phyloP scores from a whole-genome alignment of 2,113 vertebrate genomes.

The Ahaetulla prasina region DNA sequence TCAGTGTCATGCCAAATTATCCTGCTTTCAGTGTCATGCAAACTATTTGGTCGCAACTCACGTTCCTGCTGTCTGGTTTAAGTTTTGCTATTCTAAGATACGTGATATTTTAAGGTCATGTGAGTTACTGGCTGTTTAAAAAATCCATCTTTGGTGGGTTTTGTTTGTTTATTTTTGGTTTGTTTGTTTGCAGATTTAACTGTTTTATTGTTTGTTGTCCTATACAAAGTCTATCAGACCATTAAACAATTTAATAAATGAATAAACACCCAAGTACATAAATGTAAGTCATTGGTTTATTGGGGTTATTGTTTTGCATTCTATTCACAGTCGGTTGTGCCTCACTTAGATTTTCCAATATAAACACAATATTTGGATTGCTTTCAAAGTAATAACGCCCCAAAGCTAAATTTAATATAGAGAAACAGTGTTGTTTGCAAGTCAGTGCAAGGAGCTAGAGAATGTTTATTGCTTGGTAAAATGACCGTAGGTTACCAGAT shows the following conservation, averaged over 20 bases:
- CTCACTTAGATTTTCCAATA: constrained; percentile 56
- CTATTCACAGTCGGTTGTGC: constrained; percentile 48
- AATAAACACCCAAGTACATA: background rate
- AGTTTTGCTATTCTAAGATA: background rate
- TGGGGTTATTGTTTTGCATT: constrained; percentile 59
- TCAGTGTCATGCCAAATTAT: background rate
- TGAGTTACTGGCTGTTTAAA: background rate
- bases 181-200: background rate
- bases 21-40: background rate
- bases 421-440: constrained; percentile 9
- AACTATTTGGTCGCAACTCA: background rate
- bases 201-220: background rate
- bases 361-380: constrained; percentile 60
- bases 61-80: background rate
- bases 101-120: background rate
- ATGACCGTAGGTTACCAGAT: constrained; percentile 21
- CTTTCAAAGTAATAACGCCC: constrained; percentile 58
- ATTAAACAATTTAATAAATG: background rate
- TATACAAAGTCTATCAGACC: background rate
- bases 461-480: constrained; percentile 51
- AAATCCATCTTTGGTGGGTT: background rate
- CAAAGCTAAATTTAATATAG: constrained; percentile 59
- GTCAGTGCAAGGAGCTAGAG: constrained; percentile 40
- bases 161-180: background rate
- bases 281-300: background rate